Evolutionary conservation across 2,888 invertebrate species (phyloP).

Genomic region (Corythucha ciliata): DNA sequence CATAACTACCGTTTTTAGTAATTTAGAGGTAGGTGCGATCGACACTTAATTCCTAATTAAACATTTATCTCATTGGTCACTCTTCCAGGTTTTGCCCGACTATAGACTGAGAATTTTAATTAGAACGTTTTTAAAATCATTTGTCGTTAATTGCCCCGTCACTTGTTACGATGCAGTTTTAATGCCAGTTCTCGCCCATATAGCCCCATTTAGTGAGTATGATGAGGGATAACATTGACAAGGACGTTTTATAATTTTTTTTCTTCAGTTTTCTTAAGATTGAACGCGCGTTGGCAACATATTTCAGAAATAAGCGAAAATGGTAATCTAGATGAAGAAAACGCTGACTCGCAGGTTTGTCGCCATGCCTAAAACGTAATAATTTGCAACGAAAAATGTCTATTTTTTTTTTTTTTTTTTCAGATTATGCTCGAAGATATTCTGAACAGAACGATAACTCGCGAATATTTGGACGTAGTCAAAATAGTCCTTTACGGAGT

Average conservation of each 20-base stretch:
- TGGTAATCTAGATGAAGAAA: constrained; percentile 65
- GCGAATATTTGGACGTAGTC: constrained; percentile 79
- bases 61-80: constrained; percentile 36
- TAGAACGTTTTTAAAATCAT: constrained; percentile 74
- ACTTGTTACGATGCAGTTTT: constrained; percentile 66
- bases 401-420: constrained; percentile 12
- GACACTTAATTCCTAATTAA: constrained; percentile 6
- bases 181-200: constrained; percentile 65
- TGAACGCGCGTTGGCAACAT: constrained; percentile 70
- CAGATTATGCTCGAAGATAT: constrained; percentile 74
- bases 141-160: constrained; percentile 75
- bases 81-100: constrained; percentile 63
- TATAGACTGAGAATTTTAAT: constrained; percentile 74
- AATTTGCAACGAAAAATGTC: background rate
- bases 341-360: constrained; percentile 55
- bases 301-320: constrained; percentile 65
- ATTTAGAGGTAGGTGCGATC: constrained; percentile 48
- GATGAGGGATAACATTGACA: background rate
- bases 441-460: constrained; percentile 71
- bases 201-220: constrained; percentile 67
- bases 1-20: constrained; percentile 58
- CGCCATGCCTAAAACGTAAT: background rate
- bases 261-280: constrained; percentile 46
- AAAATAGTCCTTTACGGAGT: constrained; percentile 57
- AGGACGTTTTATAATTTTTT: background rate